These are phyloP conservation scores for Melanocharis versteri DNA, from an alignment of 2,113 vertebrate genomes.

Conservation along the genomic window DNA sequence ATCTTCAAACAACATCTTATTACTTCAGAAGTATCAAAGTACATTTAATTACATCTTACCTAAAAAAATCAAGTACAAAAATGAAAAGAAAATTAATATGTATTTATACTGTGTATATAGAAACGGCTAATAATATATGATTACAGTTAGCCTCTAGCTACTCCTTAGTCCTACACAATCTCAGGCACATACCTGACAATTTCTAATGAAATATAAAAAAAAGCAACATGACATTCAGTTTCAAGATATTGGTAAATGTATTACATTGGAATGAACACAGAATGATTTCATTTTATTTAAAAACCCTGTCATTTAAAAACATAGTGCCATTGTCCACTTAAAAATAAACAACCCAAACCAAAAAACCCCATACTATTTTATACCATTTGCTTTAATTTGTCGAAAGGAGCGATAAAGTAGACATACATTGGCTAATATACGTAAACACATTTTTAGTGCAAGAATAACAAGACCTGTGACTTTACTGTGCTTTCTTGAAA, in stretches of 20 bases:
- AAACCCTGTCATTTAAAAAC: conserved; percentile 82
- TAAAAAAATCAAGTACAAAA: conserved; percentile 86
- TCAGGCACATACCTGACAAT: conserved; percentile 80
- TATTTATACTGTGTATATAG: conserved; percentile 78
- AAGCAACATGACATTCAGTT: conserved; percentile 79
- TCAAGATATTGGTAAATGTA: conserved; percentile 75
- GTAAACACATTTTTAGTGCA: conserved; percentile 87
- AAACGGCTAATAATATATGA: conserved; percentile 78
- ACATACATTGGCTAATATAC: conserved; percentile 83
- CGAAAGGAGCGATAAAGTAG: conserved; percentile 78
- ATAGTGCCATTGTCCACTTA: conserved; percentile 77
- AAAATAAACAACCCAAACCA: conserved; percentile 66
- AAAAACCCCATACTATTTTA: conserved; percentile 66
- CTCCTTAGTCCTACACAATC: conserved; percentile 76
- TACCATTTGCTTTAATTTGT: conserved; percentile 73
- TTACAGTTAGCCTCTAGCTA: conserved; percentile 79
- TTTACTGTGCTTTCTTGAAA: conserved; percentile 83
- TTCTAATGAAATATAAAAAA: conserved; percentile 76
- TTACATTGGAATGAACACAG: conserved; percentile 74
- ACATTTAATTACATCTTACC: conserved; percentile 83
- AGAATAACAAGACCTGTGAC: conserved; percentile 84
- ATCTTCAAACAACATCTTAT: conserved; percentile 78
- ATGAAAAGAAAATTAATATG: conserved; percentile 79
- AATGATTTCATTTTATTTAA: conserved; percentile 74
- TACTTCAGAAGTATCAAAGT: conserved; percentile 85